A percentile compares a stretch with the other conserved stretches of the same genome.
Evolutionary conservation across 2,888 invertebrate genomes (phyloP).

Genomic region (Fragum sueziense): DNA sequence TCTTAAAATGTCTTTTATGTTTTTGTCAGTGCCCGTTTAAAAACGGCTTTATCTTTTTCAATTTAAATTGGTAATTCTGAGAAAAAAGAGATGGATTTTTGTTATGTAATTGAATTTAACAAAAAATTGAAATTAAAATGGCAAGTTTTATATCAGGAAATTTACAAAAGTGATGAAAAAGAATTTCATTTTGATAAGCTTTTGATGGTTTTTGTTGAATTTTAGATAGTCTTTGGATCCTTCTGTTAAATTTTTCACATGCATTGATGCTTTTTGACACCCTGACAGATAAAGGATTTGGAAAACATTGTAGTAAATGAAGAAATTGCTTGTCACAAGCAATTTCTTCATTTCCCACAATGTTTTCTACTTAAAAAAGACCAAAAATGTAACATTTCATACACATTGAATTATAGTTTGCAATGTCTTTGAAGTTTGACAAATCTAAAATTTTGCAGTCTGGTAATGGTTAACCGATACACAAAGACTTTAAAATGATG

Average conservation of each 20-base stretch:
- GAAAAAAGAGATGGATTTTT: neutral
- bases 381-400: too few relatives aligned
- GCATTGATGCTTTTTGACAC: neutral
- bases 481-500: too few relatives aligned
- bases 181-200: neutral
- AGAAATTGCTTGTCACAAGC: too few relatives aligned
- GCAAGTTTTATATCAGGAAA: neutral
- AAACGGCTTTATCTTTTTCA: neutral
- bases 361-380: too few relatives aligned
- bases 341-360: too few relatives aligned
- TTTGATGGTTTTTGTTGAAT: neutral
- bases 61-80: neutral
- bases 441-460: too few relatives aligned
- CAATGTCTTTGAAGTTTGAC: too few relatives aligned
- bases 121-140: neutral
- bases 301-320: neutral
- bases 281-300: neutral
- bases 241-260: neutral
- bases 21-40: neutral
- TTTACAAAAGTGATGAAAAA: neutral
- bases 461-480: too few relatives aligned
- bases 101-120: neutral
- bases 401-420: too few relatives aligned
- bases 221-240: too few relatives aligned
- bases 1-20: neutral